Percentiles rank a stretch among this genome's conserved stretches.
phyloP scores from a whole-genome alignment of 2,113 vertebrate species.

The Ictalurus punctatus region DNA sequence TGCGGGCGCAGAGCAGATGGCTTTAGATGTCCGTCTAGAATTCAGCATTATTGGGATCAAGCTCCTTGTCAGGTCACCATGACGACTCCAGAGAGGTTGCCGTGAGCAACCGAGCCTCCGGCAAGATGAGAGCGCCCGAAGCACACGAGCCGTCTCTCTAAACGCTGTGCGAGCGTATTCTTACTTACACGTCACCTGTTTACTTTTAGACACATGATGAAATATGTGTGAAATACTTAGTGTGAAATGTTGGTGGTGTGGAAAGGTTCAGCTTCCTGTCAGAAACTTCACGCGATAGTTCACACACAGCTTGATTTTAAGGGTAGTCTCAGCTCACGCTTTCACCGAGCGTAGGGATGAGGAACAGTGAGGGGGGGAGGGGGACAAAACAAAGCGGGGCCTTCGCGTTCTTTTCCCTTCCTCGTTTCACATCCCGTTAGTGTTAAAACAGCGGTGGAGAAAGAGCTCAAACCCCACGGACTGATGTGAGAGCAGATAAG shows the following conservation, averaged over 20 bases:
- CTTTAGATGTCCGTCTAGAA: neutral
- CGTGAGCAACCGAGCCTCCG: slow-evolving; percentile 25
- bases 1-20: neutral
- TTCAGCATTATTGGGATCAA: neutral
- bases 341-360: too few relatives aligned
- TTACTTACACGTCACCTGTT: neutral
- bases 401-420: neutral
- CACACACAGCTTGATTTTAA: too few relatives aligned
- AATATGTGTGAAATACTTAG: neutral
- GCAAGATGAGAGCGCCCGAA: neutral
- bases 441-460: neutral
- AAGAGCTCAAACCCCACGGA: neutral
- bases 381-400: too few relatives aligned
- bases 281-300: neutral
- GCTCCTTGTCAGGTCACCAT: slow-evolving; percentile 16
- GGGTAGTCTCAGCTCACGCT: neutral
- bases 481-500: neutral
- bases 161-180: too few relatives aligned
- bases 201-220: neutral
- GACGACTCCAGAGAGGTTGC: slow-evolving; percentile 35
- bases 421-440: neutral
- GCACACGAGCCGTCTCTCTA: neutral
- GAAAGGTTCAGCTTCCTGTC: neutral
- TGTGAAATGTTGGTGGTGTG: neutral
- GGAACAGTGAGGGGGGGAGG: neutral